Conservation (phyloP, 1,140 invertebrate species). For the Orius laevigatus region DNA sequence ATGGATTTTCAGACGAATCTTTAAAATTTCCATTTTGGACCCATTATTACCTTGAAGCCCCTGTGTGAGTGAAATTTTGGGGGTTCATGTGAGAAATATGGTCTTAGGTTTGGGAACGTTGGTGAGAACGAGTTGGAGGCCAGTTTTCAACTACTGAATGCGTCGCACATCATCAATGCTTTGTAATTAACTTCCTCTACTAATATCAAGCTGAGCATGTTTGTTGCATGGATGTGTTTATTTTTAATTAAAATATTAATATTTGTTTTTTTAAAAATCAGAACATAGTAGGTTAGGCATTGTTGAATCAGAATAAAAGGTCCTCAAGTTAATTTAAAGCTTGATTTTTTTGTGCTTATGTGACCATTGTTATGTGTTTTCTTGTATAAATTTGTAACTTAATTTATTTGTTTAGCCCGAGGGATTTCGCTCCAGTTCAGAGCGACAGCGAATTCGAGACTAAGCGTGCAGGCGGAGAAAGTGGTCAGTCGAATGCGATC, state of each 20-base stretch:
- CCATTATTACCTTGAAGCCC: no score
- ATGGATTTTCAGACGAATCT: no score
- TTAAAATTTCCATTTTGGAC: no score
- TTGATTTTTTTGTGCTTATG: neutral
- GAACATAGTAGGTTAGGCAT: neutral
- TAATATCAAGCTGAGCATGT: neutral
- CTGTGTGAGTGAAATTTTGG: no score
- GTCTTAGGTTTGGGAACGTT: constrained; percentile 12
- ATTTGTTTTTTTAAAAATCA: neutral
- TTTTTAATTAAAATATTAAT: neutral
- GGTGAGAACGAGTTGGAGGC: constrained; percentile 6
- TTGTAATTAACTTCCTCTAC: constrained; percentile 17
- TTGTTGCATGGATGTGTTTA: constrained; percentile 2
- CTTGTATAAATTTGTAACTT: neutral
- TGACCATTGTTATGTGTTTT: neutral
- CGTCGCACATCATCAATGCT: constrained; percentile 17
- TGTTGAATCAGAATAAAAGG: neutral
- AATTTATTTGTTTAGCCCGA: constrained; percentile 33
- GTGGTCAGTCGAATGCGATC: constrained; percentile 1
- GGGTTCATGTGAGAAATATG: no score
- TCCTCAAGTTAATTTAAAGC: neutral
- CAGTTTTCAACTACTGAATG: constrained; percentile 16
- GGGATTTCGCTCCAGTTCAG: constrained; percentile 60
- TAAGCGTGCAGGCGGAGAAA: constrained; percentile 33
- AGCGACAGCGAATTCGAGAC: constrained; percentile 88